phyloP scores from a whole-genome alignment of 2,888 invertebrate genomes.

The Dendrolimus houi region DNA sequence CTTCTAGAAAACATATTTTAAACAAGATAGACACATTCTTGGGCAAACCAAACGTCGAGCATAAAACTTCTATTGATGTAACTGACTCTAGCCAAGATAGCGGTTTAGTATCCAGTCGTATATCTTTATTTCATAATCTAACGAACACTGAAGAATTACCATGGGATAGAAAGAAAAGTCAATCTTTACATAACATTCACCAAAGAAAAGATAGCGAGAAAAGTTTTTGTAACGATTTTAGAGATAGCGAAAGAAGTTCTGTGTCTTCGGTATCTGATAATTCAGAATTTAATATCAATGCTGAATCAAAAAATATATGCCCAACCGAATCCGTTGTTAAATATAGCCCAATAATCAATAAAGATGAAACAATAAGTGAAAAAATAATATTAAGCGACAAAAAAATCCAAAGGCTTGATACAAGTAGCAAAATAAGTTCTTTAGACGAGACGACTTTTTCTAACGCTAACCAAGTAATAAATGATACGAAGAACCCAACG shows the following conservation, averaged over 20 bases:
- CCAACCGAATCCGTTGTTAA: neutral
- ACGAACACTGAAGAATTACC: slow-evolving; percentile 50
- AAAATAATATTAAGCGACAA: neutral
- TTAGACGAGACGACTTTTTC: neutral
- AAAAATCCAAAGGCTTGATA: neutral
- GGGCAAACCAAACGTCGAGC: slow-evolving; percentile 39
- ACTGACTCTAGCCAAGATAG: slow-evolving; percentile 42
- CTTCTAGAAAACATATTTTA: slow-evolving; percentile 62
- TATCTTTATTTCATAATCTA: slow-evolving; percentile 61
- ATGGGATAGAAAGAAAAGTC: slow-evolving; percentile 38
- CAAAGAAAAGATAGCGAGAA: slow-evolving; percentile 30
- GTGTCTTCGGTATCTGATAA: neutral
- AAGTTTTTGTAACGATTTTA: slow-evolving; percentile 3
- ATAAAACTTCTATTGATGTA: slow-evolving; percentile 28
- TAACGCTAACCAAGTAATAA: slow-evolving; percentile 9
- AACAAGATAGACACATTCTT: slow-evolving; percentile 64
- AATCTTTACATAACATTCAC: slow-evolving; percentile 48
- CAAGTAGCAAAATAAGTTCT: neutral
- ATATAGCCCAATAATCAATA: neutral
- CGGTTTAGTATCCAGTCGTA: slow-evolving; percentile 67
- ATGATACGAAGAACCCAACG: slow-evolving; percentile 4
- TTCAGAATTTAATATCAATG: neutral
- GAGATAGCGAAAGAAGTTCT: neutral
- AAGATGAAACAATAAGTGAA: neutral
- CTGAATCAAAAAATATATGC: neutral